Conservation (phyloP, 2,113 vertebrate genomes). For the Dryoscopus gambensis region DNA sequence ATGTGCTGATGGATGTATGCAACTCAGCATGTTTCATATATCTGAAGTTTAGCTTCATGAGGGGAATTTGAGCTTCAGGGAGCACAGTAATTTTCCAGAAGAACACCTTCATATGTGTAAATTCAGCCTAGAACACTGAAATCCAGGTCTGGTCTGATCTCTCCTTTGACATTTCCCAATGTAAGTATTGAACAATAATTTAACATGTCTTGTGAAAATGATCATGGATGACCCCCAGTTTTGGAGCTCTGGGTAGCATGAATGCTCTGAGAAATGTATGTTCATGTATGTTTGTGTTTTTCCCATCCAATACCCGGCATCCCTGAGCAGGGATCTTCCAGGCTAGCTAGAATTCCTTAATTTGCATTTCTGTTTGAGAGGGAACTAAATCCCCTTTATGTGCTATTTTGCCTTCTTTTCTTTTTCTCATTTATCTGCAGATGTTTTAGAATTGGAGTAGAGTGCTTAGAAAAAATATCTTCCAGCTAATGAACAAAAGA, state of each 20-base stretch:
- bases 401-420: neutral
- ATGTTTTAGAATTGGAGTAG: neutral
- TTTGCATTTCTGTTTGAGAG: neutral
- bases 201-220: neutral
- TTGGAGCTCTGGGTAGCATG: neutral
- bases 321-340: neutral
- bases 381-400: neutral
- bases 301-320: neutral
- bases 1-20: neutral
- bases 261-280: neutral
- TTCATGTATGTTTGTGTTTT: neutral
- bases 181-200: neutral
- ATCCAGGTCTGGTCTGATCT: neutral
- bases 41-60: neutral
- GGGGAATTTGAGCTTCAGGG: neutral
- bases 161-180: neutral
- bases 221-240: neutral
- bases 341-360: neutral
- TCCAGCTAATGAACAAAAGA: neutral
- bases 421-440: neutral
- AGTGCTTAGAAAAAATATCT: neutral
- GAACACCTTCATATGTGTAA: neutral
- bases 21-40: neutral
- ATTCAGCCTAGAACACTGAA: neutral
- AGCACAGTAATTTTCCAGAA: neutral